phyloP scores from a whole-genome alignment of 2,888 invertebrate species.

The Tachystola acroxantha region DNA sequence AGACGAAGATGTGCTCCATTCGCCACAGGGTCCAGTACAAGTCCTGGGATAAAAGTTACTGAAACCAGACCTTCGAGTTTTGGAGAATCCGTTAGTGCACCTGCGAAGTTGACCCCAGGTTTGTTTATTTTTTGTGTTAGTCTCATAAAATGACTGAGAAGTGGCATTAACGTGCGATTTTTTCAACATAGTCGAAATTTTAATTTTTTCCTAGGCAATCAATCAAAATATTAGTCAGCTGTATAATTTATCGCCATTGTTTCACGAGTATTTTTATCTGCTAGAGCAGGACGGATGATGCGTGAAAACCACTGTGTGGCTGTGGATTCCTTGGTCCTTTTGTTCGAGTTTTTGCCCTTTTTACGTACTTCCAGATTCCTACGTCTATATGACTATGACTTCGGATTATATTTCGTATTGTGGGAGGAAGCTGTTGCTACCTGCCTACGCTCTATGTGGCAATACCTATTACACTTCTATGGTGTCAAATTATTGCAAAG shows the following conservation, averaged over 20 bases:
- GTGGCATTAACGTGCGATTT: slow-evolving; percentile 15
- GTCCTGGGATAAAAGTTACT: slow-evolving; percentile 70
- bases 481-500: slow-evolving; percentile 17
- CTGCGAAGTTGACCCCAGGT: slow-evolving; percentile 92
- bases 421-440: slow-evolving; percentile 4
- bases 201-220: not conserved
- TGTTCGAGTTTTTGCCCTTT: slow-evolving; percentile 36
- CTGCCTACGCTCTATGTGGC: slow-evolving; percentile 9
- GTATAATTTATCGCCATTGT: slow-evolving; percentile 60
- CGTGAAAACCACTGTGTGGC: slow-evolving; percentile 58
- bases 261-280: slow-evolving; percentile 68
- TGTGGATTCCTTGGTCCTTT: slow-evolving; percentile 51
- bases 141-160: slow-evolving; percentile 7
- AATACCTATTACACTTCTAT: slow-evolving; percentile 8
- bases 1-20: slow-evolving; percentile 94
- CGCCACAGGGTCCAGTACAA: slow-evolving; percentile 79
- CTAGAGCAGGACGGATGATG: slow-evolving; percentile 58
- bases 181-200: not conserved
- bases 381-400: slow-evolving; percentile 5
- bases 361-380: slow-evolving; percentile 1
- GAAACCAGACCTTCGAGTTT: slow-evolving; percentile 87
- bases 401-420: slow-evolving; percentile 1
- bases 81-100: slow-evolving; percentile 86
- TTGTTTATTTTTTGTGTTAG: slow-evolving; percentile 62
- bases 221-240: slow-evolving; percentile 37